phyloP scores from a whole-genome alignment of 1,140 invertebrate species.

The Adoxophyes honmai region DNA sequence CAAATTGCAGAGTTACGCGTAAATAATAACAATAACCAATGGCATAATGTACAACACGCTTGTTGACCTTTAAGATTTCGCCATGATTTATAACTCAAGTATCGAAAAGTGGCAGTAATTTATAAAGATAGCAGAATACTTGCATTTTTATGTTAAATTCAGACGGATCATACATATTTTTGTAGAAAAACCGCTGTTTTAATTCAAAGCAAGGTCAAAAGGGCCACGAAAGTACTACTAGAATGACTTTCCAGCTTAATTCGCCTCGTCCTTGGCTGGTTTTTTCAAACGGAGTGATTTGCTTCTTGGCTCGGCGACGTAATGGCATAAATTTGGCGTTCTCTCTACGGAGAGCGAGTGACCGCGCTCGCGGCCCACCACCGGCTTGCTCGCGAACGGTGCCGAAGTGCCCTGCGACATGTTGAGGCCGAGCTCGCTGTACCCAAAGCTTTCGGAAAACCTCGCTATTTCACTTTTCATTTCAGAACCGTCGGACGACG shows the following conservation, averaged over 20 bases:
- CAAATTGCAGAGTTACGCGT: too few relatives aligned
- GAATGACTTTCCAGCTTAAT: not conserved
- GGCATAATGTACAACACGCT: too few relatives aligned
- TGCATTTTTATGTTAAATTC: too few relatives aligned
- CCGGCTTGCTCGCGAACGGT: slow-evolving; percentile 27
- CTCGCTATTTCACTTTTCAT: slow-evolving; percentile 43
- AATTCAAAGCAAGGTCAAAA: too few relatives aligned
- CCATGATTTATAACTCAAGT: too few relatives aligned
- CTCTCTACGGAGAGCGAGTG: slow-evolving; percentile 50
- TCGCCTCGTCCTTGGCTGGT: slow-evolving; percentile 26
- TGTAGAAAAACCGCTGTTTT: too few relatives aligned
- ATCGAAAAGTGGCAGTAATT: too few relatives aligned
- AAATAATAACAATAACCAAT: too few relatives aligned
- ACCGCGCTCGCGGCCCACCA: slow-evolving; percentile 43
- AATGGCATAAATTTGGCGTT: slow-evolving; percentile 33
- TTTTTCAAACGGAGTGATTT: slow-evolving; percentile 57
- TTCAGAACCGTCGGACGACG: slow-evolving; percentile 40
- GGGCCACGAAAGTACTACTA: too few relatives aligned
- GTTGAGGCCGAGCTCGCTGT: slow-evolving; percentile 32
- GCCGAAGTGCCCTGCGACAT: slow-evolving; percentile 29
- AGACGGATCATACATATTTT: too few relatives aligned
- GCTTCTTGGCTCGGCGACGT: slow-evolving; percentile 46
- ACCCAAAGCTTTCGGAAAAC: slow-evolving; percentile 31
- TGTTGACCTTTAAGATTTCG: too few relatives aligned
- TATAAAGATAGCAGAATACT: too few relatives aligned